Base-by-base conservation (phyloP, 2,113 vertebrate genomes). In the Riparia riparia region DNA sequence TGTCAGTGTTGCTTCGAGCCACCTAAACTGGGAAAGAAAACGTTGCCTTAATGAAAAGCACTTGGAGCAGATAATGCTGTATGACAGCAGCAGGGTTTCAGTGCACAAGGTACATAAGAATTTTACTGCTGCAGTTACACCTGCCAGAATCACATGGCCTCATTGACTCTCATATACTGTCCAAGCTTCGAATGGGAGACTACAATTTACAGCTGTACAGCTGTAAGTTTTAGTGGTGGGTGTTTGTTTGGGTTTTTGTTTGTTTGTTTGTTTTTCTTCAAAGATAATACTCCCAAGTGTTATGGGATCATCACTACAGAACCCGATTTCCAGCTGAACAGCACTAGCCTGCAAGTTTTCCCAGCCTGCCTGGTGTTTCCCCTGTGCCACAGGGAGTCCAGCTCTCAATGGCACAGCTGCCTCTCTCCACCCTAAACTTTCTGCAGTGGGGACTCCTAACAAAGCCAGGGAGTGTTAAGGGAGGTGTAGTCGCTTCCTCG, bases 401-500 rank as follows among this genome's bases (percentile, higher is more conserved):
- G 28, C n/a, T 80, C 71, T 32, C 44, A 26, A 2, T 6, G 26
- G 19, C 42, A 49, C 17, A 41, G 20, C 41, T 37, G 50, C 16
- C 8, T 50, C 54, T 70, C 28, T 41, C 34, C 16, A 2, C 14
- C 25, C 17, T 2, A 21, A 50, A 10, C 7, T 29, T 71, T 63
- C 25, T 54, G 44, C 3, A 1, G 3, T 39, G 39, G 25, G 44
- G 44, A 20, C 9, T 49, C 32, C 17, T 17, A 9, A 32, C 2
- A 22, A 88, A 80, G 26, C 28, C 49, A 13, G 2, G 0, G 1
- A 5, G 20, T 5, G 11, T 31, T 66, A 14, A 4, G 0, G 2
- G 9, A 61, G 64, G 26, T 71, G 39, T 18, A 44, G 34, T 66
- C 31, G 4, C 29, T 63, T 37, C 58, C 72, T 31, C 51, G 18